Base-by-base conservation (phyloP, 2,888 invertebrate genomes). In the Slavum lentiscoides region DNA sequence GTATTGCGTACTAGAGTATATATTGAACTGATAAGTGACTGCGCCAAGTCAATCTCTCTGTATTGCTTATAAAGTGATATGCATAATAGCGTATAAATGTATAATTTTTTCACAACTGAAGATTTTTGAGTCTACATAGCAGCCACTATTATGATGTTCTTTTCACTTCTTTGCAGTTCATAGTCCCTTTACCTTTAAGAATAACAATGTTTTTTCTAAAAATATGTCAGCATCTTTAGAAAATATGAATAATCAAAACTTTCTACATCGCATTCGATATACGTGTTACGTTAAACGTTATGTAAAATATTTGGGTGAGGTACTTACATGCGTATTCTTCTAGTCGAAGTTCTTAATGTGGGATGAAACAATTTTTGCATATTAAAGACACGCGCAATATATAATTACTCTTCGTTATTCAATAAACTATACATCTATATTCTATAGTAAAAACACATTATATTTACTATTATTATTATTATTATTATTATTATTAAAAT, bases 221-320 rank as follows among this genome's bases (percentile, higher is more conserved):
- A 69, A 69, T 77, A 21, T 68, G 69, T 62, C 39, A 62, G 61
- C 70, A 62, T 37, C 77, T 77, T 77, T 70, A 70, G 23, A 62
- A 53, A 77, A 70, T 77, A 62, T 61, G 69, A 53, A 69, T 69
- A 69, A 70, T 77, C 53, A 62, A 77, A 77, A 80, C 80, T 80
- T 80, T 80, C 80, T 80, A 80, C 49, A 9, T 37, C 23, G 11
- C 9, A 49, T 30, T 23, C 30, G 9, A 17, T 7, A 53, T 77
- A 53, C 17, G 64, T 62, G 64, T 72, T 80, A 80, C 70, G 70
- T 72, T 72, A 72, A 70, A 77, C 58, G 55, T 80, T 80, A 80
- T 80, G 80, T 64, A 80, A 80, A 30, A 80, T 43, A 55, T 39
- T 80, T 80, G 64, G 70, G 80, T 80, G 70, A 80, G 80, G 70